Base-by-base conservation (phyloP, 2,888 invertebrate species). In the Ditula angustiorana region DNA sequence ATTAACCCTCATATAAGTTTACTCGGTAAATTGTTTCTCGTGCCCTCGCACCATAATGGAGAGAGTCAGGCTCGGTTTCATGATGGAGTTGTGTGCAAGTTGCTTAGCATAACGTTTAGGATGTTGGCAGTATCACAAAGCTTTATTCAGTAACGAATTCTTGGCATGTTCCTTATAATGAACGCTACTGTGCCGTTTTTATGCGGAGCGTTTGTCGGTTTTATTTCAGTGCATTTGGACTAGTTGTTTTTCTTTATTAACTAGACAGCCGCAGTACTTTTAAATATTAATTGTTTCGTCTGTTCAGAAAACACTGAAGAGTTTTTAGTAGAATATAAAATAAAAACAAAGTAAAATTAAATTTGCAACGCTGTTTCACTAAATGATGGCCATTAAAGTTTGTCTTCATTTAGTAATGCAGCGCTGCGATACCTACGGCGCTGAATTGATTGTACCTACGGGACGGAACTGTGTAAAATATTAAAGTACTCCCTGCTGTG, bases 41-140 rank as follows among this genome's bases (percentile, higher is more conserved):
- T 11, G 30, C 13, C 55, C 56, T 30, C 30, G 3, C 37, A 33
- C 28, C 41, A n/a, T 28, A 56, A 33, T 11, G 23, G 49, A 28
- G 47, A 57, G 37, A 19, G 50, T 44, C 24, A 26, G 41, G 33
- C 41, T 11, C 37, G 37, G 61, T 44, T 47, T 35, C 41, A 33
- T 57, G 50, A 63, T 57, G 35, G 24, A 49, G 50, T 46, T 41
- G 52, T 21, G 33, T 63, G 57, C 35, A 30, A 63, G 50, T 63
- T 44, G 26, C 58, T 59, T 59, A 64, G 46, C 64, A 64, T 59
- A 59, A 58, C 46, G 59, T 47, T 64, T 64, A 64, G 64, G 46
- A 30, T 47, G 23, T 53, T 64, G 64, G 59, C 64, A 53, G 37
- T 28, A 53, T 33, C 47, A 58, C 58, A 59, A 26, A 53, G 59